Percentiles rank a stretch among this genome's conserved stretches.
phyloP scores from a whole-genome alignment of 1,140 invertebrate genomes.

The Teleogryllus occipitalis region DNA sequence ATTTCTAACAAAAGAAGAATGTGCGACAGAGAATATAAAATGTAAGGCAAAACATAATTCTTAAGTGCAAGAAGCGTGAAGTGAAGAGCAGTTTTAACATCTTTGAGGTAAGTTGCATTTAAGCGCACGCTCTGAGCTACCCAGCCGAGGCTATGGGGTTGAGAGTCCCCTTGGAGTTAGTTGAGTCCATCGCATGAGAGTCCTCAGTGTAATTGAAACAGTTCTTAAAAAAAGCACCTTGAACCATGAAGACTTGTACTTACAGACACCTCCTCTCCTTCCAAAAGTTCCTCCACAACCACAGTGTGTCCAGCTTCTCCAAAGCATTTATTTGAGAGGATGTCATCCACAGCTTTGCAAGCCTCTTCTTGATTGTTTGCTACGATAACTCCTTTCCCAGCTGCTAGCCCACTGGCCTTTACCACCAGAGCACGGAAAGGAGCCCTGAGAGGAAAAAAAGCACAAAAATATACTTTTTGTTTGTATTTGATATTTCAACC shows the following conservation, averaged over 20 bases:
- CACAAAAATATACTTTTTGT: not conserved
- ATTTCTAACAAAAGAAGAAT: no score
- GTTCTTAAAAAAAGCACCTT: not conserved
- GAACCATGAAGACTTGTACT: constrained; percentile 29
- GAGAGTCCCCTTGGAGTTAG: no score
- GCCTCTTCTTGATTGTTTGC: constrained; percentile 67
- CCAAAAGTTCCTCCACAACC: constrained; percentile 83
- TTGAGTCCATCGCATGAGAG: no score
- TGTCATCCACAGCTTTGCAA: constrained; percentile 68
- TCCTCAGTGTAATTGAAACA: not conserved
- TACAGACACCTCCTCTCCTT: constrained; percentile 90
- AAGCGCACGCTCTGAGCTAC: no score
- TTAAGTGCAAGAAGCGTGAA: no score
- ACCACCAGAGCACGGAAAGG: constrained; percentile 75
- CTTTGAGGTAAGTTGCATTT: no score
- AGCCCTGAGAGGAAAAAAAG: constrained; percentile 44
- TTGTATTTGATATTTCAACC: no score
- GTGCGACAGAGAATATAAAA: no score
- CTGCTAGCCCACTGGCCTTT: constrained; percentile 90
- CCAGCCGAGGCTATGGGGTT: no score
- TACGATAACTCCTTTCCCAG: constrained; percentile 93
- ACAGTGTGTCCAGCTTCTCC: constrained; percentile 74
- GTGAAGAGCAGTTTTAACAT: no score
- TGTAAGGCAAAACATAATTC: no score
- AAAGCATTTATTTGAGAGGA: constrained; percentile 67